A percentile compares a stretch with the other conserved stretches of the same genome.
Evolutionary conservation across 2,888 invertebrate species (phyloP).

Genomic region (Drosophila neotestacea): DNA sequence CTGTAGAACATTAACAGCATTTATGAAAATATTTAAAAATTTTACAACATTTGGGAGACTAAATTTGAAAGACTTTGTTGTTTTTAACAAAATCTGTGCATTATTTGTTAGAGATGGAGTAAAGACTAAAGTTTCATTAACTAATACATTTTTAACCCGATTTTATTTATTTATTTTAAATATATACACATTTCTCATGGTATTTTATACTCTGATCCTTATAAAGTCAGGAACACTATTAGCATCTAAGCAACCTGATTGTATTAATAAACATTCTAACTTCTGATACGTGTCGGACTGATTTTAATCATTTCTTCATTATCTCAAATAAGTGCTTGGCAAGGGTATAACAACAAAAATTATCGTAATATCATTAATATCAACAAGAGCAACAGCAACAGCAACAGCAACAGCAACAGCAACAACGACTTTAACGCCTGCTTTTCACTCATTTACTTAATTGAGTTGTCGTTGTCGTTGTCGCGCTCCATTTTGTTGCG

Average conservation of each 20-base stretch:
- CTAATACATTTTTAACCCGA: too few species aligned
- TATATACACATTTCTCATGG: too few species aligned
- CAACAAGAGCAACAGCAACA: constrained; percentile 32
- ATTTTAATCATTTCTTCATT: constrained; percentile 18
- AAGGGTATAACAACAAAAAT: constrained; percentile 19
- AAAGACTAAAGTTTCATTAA: too few species aligned
- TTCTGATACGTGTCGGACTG: constrained; percentile 8
- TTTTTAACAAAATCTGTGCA: neutral
- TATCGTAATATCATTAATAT: constrained; percentile 25
- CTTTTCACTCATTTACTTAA: constrained; percentile 71
- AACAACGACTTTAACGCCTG: constrained; percentile 43
- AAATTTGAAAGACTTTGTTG: too few species aligned
- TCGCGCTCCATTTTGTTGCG: constrained; percentile 61
- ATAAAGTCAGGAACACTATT: neutral
- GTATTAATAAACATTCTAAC: neutral
- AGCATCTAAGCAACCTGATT: neutral
- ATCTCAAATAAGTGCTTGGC: constrained; percentile 13
- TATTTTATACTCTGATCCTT: neutral
- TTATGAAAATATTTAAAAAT: too few species aligned
- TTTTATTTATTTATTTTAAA: too few species aligned
- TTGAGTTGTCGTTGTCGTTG: constrained; percentile 68
- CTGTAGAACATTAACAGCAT: too few species aligned
- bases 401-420: constrained; percentile 13
- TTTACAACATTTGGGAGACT: too few species aligned
- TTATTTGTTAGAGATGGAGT: neutral